phyloP scores from a whole-genome alignment of 2,113 vertebrate species.

The Mormyrus lacerda region DNA sequence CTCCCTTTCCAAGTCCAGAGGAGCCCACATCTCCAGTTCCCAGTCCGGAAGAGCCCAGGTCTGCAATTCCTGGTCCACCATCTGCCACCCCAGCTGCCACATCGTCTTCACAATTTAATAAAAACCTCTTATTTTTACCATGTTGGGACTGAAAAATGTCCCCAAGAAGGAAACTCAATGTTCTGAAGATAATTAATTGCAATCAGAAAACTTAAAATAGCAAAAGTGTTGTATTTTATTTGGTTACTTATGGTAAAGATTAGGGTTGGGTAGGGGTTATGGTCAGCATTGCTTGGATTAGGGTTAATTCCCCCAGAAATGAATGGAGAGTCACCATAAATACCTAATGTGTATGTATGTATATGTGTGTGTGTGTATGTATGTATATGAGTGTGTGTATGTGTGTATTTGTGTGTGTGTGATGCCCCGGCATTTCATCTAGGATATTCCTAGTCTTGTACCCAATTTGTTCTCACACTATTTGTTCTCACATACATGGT shows the following conservation, averaged over 20 bases:
- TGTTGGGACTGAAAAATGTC: neutral
- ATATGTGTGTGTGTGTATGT: neutral
- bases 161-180: neutral
- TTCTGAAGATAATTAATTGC: neutral
- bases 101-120: neutral
- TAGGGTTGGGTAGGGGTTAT: too few species aligned
- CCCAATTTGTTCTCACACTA: neutral
- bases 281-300: too few species aligned
- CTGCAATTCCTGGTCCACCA: neutral
- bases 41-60: too few species aligned
- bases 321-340: too few species aligned
- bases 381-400: too few species aligned
- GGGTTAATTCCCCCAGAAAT: too few species aligned
- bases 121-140: neutral
- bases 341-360: too few species aligned
- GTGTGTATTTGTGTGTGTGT: too few species aligned
- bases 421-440: neutral
- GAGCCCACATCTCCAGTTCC: too few species aligned
- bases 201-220: neutral
- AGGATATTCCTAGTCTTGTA: neutral
- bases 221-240: neutral
- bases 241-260: neutral
- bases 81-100: neutral
- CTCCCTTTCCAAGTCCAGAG: too few species aligned
- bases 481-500: neutral